Conservation (phyloP, 2,888 invertebrate species). For the Scaptomyza caliginosa region DNA sequence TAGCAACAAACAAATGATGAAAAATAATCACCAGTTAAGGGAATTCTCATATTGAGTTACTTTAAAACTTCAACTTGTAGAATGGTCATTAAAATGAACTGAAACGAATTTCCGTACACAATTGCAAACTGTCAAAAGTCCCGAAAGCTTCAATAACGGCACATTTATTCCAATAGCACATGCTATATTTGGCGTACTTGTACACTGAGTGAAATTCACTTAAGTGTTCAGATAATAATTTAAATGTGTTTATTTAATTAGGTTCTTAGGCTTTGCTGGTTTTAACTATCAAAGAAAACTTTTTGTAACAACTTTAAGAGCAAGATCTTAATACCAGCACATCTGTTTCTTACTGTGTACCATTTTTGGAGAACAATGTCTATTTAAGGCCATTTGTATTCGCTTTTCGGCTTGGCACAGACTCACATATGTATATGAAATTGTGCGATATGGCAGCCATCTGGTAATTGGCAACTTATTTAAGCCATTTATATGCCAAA, state of each 20-base stretch:
- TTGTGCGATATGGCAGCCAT: constrained; percentile 23
- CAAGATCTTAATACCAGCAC: background rate
- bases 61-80: background rate
- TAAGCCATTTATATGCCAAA: constrained; percentile 51
- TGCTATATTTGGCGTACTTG: background rate
- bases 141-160: constrained; percentile 11
- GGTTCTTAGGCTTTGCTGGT: no score
- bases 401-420: constrained; percentile 25
- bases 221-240: no score
- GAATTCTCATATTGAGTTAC: background rate
- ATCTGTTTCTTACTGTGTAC: background rate
- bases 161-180: constrained; percentile 28
- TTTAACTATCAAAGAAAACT: no score
- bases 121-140: constrained; percentile 4
- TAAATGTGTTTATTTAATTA: no score
- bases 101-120: constrained; percentile 3
- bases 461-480: constrained; percentile 63
- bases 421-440: constrained; percentile 29
- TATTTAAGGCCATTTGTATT: constrained; percentile 46
- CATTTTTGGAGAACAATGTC: constrained; percentile 16
- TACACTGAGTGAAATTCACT: background rate
- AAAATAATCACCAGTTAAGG: background rate
- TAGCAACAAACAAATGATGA: background rate
- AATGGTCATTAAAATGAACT: constrained; percentile 11
- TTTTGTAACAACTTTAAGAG: no score